A percentile compares a stretch with the other conserved stretches of the same genome.
phyloP scores from a whole-genome alignment of 2,797 vertebrate species.

The Acipenser transmontanus region DNA sequence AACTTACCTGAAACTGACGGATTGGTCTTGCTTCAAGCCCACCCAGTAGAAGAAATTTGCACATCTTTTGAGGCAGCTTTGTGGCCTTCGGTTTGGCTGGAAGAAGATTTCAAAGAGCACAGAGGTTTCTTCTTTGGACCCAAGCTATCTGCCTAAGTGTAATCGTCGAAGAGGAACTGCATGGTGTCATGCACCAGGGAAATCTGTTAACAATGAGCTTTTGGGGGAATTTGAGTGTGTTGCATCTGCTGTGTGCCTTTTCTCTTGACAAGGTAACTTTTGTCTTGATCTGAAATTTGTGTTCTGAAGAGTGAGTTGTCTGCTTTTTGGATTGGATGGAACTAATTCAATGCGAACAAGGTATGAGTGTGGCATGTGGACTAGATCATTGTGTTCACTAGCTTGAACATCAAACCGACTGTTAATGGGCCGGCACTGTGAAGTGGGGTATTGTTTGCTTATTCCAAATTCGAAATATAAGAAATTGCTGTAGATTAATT shows the following conservation, averaged over 20 bases:
- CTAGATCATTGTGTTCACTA: conserved; percentile 22
- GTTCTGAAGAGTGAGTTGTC: conserved; percentile 28
- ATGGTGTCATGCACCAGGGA: background rate
- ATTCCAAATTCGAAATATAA: conserved; percentile 71
- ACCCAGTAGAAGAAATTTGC: conserved; percentile 67
- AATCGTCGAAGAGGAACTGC: conserved; percentile 13
- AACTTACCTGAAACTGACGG: conserved; percentile 35
- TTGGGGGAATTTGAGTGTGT: conserved; percentile 18
- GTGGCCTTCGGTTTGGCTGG: conserved; percentile 62
- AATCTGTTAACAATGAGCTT: background rate
- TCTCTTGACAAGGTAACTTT: conserved; percentile 47
- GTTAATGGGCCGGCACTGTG: conserved; percentile 46
- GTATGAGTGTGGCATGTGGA: conserved; percentile 42
- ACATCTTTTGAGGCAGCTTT: conserved; percentile 81
- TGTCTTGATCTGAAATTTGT: conserved; percentile 61
- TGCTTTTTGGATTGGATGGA: conserved; percentile 31
- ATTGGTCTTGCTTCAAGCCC: conserved; percentile 42
- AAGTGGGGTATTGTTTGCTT: conserved; percentile 70
- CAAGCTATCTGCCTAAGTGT: conserved; percentile 54
- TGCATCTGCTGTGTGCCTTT: conserved; percentile 55
- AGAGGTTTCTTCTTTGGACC: conserved; percentile 47
- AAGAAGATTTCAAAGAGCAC: conserved; percentile 56
- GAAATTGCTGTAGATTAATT: conserved; percentile 58
- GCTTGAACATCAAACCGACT: background rate
- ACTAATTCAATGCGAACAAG: conserved; percentile 46